Base-by-base conservation (phyloP, 2,888 invertebrate species). In the Cryptus viduatorius region DNA sequence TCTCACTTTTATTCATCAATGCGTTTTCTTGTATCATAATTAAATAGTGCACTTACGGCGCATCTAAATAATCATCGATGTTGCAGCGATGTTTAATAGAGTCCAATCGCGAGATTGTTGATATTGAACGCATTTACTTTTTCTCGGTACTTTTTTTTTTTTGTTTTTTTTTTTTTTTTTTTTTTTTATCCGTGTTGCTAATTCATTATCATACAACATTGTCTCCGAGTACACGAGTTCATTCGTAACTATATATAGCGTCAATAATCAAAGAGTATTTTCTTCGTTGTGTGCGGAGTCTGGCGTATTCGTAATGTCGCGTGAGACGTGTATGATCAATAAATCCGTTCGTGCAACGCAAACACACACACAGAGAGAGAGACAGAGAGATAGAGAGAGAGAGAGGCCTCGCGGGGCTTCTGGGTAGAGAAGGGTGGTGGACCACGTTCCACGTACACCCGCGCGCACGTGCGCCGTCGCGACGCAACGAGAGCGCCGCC, bases 281-380 rank as follows among this genome's bases (percentile, higher is more conserved):
- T 14, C 14, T 24, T 29, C 44, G 53, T 19, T 31, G 59, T 46
- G 44, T 24, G 42, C 67, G 67, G 46, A 50, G 19, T 82, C 78
- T 83, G 79, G 37, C 79, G 81, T 87, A 87, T 90, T 86, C 87
- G 87, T 89, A 84, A 83, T 89, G 89, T 88, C 90, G 89, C 88
- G 90, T 90, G 89, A 89, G 89, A 90, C 90, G 92, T 90, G 91
- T 90, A 91, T 92, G 93, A 93, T 93, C 93, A 93, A 93, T 93
- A 93, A 93, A 92, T 92, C 92, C 91, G 88, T 88, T 88, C 89
- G 91, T 89, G 91, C 90, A 91, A 84, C 84, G 85, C 86, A 84
- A 87, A 88, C 86, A 86, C 80, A 83, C 68, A 82, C 31, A n/a
- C 31, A 56, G 56, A 7, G 56, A 59, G 14, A 19, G 53, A 53